phyloP scores from a whole-genome alignment of 2,888 invertebrate species.

The Amblyjoppa proteus region DNA sequence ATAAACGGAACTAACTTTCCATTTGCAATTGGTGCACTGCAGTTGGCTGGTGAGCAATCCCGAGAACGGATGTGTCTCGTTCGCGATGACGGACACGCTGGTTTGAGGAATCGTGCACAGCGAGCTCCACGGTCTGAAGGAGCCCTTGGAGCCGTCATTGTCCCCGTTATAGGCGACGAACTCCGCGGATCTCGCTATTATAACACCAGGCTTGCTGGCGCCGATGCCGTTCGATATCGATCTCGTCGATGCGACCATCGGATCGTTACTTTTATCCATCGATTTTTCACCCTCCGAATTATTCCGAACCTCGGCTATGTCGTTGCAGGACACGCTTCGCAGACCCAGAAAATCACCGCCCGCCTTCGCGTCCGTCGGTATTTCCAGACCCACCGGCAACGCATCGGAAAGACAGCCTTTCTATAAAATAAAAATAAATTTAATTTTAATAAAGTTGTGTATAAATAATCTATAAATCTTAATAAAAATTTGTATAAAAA shows the following conservation, averaged over 20 bases:
- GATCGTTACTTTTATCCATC: slow-evolving; percentile 75
- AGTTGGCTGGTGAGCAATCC: slow-evolving; percentile 92
- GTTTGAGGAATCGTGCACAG: slow-evolving; percentile 78
- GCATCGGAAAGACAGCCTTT: slow-evolving; percentile 92
- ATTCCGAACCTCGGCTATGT: slow-evolving; percentile 77
- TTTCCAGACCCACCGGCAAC: slow-evolving; percentile 81
- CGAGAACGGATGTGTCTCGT: slow-evolving; percentile 89
- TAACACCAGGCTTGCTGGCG: slow-evolving; percentile 81
- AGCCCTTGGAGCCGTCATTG: slow-evolving; percentile 68
- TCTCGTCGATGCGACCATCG: slow-evolving; percentile 72
- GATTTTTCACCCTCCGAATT: slow-evolving; percentile 68
- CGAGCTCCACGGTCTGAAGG: slow-evolving; percentile 78
- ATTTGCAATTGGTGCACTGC: slow-evolving; percentile 90
- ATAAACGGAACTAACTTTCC: slow-evolving; percentile 86
- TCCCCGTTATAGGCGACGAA: slow-evolving; percentile 72
- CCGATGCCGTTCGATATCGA: slow-evolving; percentile 77
- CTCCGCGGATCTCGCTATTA: slow-evolving; percentile 82
- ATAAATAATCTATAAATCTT: too few relatives aligned
- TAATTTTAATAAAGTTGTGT: too few relatives aligned
- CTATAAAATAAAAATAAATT: slow-evolving; percentile 77
- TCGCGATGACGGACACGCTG: slow-evolving; percentile 72
- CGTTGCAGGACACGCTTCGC: slow-evolving; percentile 82
- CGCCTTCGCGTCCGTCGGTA: slow-evolving; percentile 74
- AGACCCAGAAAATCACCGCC: slow-evolving; percentile 77
- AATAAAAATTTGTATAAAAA: too few relatives aligned